Evolutionary conservation across 2,113 vertebrate genomes (phyloP).

Genomic region (Tiliqua scincoides): DNA sequence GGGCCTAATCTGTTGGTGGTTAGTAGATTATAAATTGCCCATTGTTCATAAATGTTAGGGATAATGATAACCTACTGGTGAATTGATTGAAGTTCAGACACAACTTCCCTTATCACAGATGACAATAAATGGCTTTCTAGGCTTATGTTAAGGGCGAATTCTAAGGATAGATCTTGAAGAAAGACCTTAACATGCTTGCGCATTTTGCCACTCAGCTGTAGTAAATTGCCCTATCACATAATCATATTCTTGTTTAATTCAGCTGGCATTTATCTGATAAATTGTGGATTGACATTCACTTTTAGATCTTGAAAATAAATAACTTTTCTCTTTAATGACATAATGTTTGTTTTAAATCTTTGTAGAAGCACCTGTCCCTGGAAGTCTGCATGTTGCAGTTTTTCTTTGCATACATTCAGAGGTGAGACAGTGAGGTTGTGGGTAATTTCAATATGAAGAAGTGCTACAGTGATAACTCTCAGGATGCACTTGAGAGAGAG

Average conservation of each 20-base stretch:
- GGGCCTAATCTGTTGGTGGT: not conserved
- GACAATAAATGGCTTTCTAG: not conserved
- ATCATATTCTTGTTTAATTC: not conserved
- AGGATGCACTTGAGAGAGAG: not conserved
- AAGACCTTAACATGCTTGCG: not conserved
- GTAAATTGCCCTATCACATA: not conserved
- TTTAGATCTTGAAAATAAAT: not conserved
- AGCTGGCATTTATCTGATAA: not conserved
- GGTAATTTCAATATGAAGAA: not conserved
- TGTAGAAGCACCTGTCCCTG: conserved; percentile 95
- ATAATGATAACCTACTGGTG: not conserved
- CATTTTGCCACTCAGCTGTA: not conserved
- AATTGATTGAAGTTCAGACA: not conserved
- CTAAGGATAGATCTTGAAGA: not conserved
- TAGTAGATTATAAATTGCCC: not conserved
- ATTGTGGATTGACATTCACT: not conserved
- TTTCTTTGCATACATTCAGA: conserved; percentile 98
- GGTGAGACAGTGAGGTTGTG: conserved; percentile 78
- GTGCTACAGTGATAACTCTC: not conserved
- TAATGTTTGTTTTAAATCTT: conserved; percentile 39
- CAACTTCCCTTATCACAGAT: not conserved
- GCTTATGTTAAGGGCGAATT: not conserved
- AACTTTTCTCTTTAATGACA: not conserved
- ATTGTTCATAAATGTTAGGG: not conserved
- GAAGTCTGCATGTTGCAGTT: conserved; percentile 99